phyloP scores from a whole-genome alignment of 2,797 vertebrate genomes.

The Eospalax fontanierii region DNA sequence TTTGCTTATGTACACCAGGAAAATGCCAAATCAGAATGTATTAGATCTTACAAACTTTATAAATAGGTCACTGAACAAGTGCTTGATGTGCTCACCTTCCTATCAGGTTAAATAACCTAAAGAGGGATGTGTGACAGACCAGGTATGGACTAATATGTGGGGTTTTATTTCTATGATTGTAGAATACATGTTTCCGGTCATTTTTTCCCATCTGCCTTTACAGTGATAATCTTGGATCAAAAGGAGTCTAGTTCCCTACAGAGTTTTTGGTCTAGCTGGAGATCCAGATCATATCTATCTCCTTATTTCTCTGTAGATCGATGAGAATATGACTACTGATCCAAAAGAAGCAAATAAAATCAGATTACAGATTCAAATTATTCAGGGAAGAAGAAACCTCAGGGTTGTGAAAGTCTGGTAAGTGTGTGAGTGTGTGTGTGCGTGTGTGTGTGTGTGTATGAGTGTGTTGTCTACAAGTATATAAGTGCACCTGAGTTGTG shows the following conservation, averaged over 20 bases:
- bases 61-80: not conserved
- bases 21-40: not conserved
- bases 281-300: not conserved
- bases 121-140: not conserved
- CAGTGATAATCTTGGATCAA: not conserved
- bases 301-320: not conserved
- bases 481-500: too few relatives aligned
- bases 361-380: not conserved
- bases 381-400: not conserved
- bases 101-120: constrained; percentile 1
- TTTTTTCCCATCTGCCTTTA: not conserved
- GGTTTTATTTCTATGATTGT: constrained; percentile 37
- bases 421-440: too few relatives aligned
- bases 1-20: not conserved
- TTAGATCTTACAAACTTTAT: constrained; percentile 60
- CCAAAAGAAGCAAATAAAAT: constrained; percentile 1
- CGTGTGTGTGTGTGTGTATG: too few relatives aligned
- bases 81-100: constrained; percentile 35
- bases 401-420: too few relatives aligned
- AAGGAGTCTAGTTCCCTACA: not conserved
- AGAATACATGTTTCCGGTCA: constrained; percentile 9
- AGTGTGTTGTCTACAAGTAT: too few relatives aligned
- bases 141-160: not conserved
- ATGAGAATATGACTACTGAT: not conserved
- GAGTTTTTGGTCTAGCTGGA: constrained; percentile 22